These are phyloP conservation scores for Genyomyrus donnyi DNA, from an alignment of 2,113 vertebrate genomes.

Conservation along the genomic window DNA sequence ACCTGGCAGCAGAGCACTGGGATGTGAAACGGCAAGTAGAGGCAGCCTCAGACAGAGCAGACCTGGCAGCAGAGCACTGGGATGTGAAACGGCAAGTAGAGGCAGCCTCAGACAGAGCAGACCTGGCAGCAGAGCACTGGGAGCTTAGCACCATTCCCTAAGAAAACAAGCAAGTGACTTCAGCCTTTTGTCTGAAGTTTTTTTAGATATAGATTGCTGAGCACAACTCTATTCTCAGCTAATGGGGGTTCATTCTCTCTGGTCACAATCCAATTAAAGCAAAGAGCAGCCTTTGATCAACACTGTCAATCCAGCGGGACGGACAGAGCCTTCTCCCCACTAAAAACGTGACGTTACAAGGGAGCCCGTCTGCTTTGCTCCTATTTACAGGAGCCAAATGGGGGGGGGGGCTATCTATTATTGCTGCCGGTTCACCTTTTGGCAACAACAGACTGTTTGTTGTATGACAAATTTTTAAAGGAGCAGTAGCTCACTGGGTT, in stretches of 20 bases:
- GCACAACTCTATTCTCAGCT: conserved; percentile 30
- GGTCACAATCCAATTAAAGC: conserved; percentile 49
- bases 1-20: too few species aligned
- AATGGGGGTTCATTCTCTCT: conserved; percentile 42
- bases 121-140: background rate
- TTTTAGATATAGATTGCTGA: conserved; percentile 34
- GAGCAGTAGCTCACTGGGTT: background rate
- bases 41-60: too few species aligned
- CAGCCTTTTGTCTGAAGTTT: conserved; percentile 23
- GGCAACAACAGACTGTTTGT: background rate
- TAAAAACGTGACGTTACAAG: background rate
- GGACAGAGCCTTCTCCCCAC: background rate
- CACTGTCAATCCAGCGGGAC: conserved; percentile 26
- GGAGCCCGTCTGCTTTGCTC: background rate
- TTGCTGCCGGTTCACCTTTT: background rate
- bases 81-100: too few species aligned
- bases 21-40: background rate
- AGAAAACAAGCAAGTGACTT: background rate
- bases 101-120: too few species aligned
- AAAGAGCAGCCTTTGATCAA: conserved; percentile 39
- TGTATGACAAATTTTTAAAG: background rate
- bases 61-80: background rate
- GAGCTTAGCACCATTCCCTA: background rate
- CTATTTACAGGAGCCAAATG: too few species aligned
- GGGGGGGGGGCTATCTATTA: background rate